Base-by-base conservation (phyloP, 2,797 vertebrate genomes). In the Zenarchopterus dispar region DNA sequence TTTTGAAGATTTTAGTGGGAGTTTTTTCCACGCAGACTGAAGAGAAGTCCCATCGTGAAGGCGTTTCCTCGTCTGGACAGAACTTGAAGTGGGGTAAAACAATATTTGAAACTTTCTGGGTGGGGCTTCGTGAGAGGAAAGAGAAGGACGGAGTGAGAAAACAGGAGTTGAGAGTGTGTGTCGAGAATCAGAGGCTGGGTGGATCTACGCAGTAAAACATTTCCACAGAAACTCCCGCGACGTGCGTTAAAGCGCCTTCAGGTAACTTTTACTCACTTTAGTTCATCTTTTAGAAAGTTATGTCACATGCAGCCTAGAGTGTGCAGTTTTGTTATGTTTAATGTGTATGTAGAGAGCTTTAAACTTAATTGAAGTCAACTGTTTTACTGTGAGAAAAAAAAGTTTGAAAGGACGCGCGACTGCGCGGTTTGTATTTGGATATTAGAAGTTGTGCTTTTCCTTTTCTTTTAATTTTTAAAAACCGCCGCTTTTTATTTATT, bases 121-220 rank as follows among this genome's bases (percentile, higher is more conserved):
- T 91, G 93, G 85, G 89, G 92, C 90, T 90, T 89, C 71, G 69
- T 80, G 81, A 75, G 67, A 74, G 75, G 72, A 78, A 82, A 80
- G 83, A 86, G 85, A 78, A 85, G 84, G 85, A 88, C 78, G 80
- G 75, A 85, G 80, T 87, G 72, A 71, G 85, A 84, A 80, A 87
- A 84, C 70, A 80, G 80, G 78, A 78, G 81, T 80, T 87, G 83
- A 81, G 89, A 80, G 80, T 78, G 77, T 75, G 52, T 54, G 33
- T 54, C 11, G 65, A 58, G 85, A 78, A 80, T 79, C 84, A 81
- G 85, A 84, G 77, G 80, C 85, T 91, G 90, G 84, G 88, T 91
- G 91, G 87, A 86, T 92, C 88, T 77, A 81, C 81, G 42, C 44
- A 72, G 67, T 73, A 82, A 79, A 84, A 82, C 87, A 89, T 85